Conservation (phyloP, 2,888 invertebrate genomes). For the Mystacides longicornis region DNA sequence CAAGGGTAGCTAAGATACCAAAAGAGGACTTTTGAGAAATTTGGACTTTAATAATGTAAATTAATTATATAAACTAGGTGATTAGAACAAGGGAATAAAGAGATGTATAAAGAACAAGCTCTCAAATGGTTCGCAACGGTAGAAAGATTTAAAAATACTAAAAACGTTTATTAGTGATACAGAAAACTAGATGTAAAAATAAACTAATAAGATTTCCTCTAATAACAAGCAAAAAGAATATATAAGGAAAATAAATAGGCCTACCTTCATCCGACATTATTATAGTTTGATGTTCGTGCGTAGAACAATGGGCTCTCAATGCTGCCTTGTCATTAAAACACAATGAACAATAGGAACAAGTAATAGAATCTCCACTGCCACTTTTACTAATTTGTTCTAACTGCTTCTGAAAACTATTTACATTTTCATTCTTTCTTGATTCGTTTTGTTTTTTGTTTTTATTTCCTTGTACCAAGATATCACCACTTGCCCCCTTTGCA, state of each 20-base stretch:
- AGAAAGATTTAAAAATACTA: no score
- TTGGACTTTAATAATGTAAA: no score
- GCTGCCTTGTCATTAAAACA: conserved; percentile 48
- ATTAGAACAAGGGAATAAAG: no score
- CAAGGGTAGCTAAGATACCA: no score
- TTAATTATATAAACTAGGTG: no score
- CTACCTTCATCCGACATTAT: conserved; percentile 61
- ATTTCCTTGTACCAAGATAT: conserved; percentile 12
- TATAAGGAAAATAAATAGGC: neutral
- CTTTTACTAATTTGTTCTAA: conserved; percentile 23
- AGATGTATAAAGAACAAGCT: no score
- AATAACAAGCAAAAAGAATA: no score
- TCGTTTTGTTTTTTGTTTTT: conserved; percentile 19
- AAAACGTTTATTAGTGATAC: no score
- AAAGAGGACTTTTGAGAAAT: no score
- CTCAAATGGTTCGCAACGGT: no score
- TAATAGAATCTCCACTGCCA: conserved; percentile 32
- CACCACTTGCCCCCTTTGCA: conserved; percentile 15
- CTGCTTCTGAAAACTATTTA: conserved; percentile 26
- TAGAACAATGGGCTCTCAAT: conserved; percentile 51
- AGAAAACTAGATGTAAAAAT: no score
- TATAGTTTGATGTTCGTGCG: conserved; percentile 51
- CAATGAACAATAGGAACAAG: conserved; percentile 53
- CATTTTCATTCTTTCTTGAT: conserved; percentile 24
- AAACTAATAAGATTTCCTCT: no score